Conservation (phyloP, 2,113 vertebrate species). For the Mesitornis unicolor region DNA sequence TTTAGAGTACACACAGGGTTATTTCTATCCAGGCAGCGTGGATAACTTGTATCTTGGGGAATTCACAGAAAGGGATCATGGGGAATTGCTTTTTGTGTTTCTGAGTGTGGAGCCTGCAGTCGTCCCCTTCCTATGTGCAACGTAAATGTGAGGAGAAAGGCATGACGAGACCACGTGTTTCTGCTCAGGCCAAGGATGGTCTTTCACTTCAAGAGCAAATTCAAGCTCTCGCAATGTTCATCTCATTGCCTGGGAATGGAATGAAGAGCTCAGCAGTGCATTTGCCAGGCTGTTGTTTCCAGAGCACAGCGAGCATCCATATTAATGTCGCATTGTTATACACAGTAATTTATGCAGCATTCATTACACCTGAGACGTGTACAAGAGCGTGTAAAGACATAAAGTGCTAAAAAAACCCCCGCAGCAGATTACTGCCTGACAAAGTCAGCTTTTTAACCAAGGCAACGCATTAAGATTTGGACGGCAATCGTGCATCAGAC, state of each 20-base stretch:
- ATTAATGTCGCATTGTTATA: neutral
- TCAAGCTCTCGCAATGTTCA: neutral
- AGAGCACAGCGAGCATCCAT: neutral
- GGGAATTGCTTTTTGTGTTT: neutral
- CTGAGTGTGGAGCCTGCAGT: neutral
- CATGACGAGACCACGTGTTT: neutral
- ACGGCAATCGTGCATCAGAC: rapidly evolving
- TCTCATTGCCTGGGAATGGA: neutral
- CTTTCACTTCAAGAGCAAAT: neutral
- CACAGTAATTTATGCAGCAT: slow-evolving; percentile 16
- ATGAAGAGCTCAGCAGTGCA: neutral
- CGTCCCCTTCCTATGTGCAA: rapidly evolving
- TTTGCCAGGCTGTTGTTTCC: neutral
- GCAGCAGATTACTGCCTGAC: neutral
- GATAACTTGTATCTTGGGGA: neutral
- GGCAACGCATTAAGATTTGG: neutral
- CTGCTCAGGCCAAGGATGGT: neutral
- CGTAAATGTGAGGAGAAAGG: rapidly evolving
- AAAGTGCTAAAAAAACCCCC: neutral
- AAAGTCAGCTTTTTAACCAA: neutral
- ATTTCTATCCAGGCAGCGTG: neutral
- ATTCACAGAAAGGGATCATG: neutral
- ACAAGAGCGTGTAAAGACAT: neutral
- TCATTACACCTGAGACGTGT: slow-evolving; percentile 23
- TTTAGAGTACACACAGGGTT: neutral